Evolutionary conservation across 2,888 invertebrate species (phyloP), one percentile per base, ranked within the genome.

Genomic region (Chydorus sphaericus): DNA sequence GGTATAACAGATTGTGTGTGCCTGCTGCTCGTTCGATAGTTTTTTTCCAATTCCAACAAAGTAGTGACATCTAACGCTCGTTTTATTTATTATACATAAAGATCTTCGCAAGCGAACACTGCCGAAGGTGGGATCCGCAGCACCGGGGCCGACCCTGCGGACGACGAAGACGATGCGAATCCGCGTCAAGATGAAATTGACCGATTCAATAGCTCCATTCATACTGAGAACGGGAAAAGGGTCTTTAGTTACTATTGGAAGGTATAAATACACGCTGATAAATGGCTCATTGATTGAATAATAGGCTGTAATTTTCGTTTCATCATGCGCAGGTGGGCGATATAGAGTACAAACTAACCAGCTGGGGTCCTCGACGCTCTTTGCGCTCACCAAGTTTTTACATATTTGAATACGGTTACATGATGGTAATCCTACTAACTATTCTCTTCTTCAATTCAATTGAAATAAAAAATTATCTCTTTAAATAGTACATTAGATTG

Each of bases 401-500:
- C 62, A 63, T 68, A 5, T 65, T 63, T 49, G 64, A 64, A 20
- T 62, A 62, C 26, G 69, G 70, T 14, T 71, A 71, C 59, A 63
- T 56, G 61, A 65, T 37, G n/a, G n/a, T n/a, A n/a, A n/a, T n/a
- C n/a, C n/a, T n/a, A n/a, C n/a, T n/a, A n/a, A n/a, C n/a, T n/a
- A n/a, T n/a, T n/a, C n/a, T n/a, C n/a, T n/a, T n/a, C n/a, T n/a
- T n/a, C n/a, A n/a, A n/a, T n/a, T n/a, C n/a, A n/a, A n/a, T n/a
- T n/a, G n/a, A n/a, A n/a, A n/a, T n/a, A n/a, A n/a, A n/a, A n/a
- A n/a, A n/a, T n/a, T n/a, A n/a, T n/a, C n/a, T n/a, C n/a, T n/a
- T n/a, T n/a, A 70, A 71, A n/a, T n/a, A n/a, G 71, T 72, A 70
- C 58, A 60, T 72, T 30, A 68, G 66, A 62, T 63, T 69, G 31